These are phyloP conservation scores for Nothura maculosa DNA, from an alignment of 2,797 vertebrate species.

Conservation along the genomic window DNA sequence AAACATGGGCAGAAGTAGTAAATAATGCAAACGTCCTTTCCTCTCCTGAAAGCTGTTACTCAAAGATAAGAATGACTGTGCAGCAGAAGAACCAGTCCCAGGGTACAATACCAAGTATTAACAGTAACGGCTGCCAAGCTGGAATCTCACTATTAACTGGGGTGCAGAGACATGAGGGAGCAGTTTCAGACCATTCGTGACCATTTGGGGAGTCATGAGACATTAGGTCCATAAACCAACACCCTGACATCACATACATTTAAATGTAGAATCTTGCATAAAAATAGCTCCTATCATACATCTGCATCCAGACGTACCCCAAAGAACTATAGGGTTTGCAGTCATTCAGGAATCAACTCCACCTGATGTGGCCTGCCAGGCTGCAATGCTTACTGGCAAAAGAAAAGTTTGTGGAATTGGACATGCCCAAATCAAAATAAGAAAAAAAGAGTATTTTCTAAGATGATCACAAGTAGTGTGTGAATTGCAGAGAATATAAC, in stretches of 20 bases:
- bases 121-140: neutral
- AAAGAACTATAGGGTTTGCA: neutral
- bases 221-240: neutral
- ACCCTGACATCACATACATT: neutral
- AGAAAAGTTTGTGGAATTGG: neutral
- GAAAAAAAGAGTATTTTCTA: neutral
- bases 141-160: neutral
- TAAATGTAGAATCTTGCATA: neutral
- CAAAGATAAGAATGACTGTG: neutral
- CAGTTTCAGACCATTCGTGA: neutral
- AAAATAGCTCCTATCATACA: neutral
- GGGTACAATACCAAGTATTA: neutral
- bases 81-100: neutral
- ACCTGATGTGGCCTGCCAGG: neutral
- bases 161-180: neutral
- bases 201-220: neutral
- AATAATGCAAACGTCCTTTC: neutral
- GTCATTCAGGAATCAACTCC: neutral
- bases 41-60: constrained; percentile 9
- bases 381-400: neutral
- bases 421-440: neutral
- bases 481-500: neutral
- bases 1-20: constrained; percentile 4
- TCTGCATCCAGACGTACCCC: neutral
- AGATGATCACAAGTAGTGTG: neutral